phyloP scores from a whole-genome alignment of 1,140 invertebrate genomes.

The Drosophila simulans region DNA sequence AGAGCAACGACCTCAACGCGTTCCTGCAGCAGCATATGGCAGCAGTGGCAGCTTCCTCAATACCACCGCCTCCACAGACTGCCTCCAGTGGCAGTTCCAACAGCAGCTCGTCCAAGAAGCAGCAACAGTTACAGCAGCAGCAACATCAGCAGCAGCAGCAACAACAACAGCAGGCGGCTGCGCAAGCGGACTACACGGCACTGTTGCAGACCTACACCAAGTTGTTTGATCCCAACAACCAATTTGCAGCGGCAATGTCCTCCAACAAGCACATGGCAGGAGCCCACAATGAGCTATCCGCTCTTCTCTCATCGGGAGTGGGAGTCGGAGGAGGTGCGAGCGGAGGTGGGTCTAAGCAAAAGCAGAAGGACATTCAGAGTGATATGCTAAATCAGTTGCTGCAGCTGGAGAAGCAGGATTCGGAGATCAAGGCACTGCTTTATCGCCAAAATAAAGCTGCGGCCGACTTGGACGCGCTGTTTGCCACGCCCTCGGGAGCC shows the following conservation, averaged over 20 bases:
- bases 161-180: constrained; percentile 46
- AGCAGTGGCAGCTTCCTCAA: constrained; percentile 68
- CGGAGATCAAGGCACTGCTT: constrained; percentile 72
- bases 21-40: constrained; percentile 83
- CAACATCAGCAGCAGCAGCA: constrained; percentile 51
- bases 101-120: constrained; percentile 55
- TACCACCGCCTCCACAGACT: constrained; percentile 46
- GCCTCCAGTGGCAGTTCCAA: constrained; percentile 39
- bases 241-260: constrained; percentile 65
- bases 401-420: constrained; percentile 78
- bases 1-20: constrained; percentile 75
- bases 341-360: constrained; percentile 35
- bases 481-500: constrained; percentile 64
- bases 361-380: constrained; percentile 63
- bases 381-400: constrained; percentile 81
- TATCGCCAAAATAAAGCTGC: constrained; percentile 79
- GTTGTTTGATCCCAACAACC: constrained; percentile 77
- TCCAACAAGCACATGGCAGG: constrained; percentile 60
- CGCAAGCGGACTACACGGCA: constrained; percentile 71
- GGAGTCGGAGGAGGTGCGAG: constrained; percentile 35
- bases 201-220: constrained; percentile 81
- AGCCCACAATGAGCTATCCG: constrained; percentile 72
- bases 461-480: constrained; percentile 77
- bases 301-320: constrained; percentile 63
- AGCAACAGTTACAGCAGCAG: constrained; percentile 47